Evolutionary conservation across 1,140 invertebrate species (phyloP).

Genomic region (Phortica variegata): DNA sequence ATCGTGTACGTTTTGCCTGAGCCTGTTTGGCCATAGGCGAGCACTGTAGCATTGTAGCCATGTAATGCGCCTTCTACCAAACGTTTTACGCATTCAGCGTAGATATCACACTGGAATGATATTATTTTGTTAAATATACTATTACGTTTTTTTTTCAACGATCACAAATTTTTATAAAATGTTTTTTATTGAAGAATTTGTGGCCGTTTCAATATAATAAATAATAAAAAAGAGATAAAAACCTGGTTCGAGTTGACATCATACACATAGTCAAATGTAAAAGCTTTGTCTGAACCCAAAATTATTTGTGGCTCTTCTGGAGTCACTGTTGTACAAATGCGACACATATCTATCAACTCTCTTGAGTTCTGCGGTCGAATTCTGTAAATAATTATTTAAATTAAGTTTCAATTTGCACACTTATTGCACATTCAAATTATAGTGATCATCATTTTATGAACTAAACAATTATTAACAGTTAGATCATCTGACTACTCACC

Average conservation of each 20-base stretch:
- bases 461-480: background rate
- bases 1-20: conserved; percentile 98
- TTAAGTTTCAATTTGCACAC: background rate
- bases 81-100: conserved; percentile 79
- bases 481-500: too few relatives aligned
- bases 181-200: too few relatives aligned
- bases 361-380: conserved; percentile 91
- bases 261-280: conserved; percentile 97
- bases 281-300: conserved; percentile 90
- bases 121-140: too few relatives aligned
- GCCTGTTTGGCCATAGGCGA: conserved; percentile 96
- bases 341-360: conserved; percentile 93
- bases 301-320: conserved; percentile 87
- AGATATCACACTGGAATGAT: conserved; percentile 72
- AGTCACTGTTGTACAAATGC: conserved; percentile 86
- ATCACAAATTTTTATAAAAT: too few relatives aligned
- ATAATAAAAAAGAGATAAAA: too few relatives aligned
- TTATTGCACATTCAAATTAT: background rate
- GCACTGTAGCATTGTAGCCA: conserved; percentile 92
- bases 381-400: conserved; percentile 60
- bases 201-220: too few relatives aligned
- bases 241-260: conserved; percentile 72
- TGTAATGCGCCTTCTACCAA: conserved; percentile 87
- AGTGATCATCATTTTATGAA: background rate
- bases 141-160: too few relatives aligned